Evolutionary conservation across 2,888 invertebrate species (phyloP), one percentile per base, ranked within the genome.

Genomic region (Lasioglossum figueresi): DNA sequence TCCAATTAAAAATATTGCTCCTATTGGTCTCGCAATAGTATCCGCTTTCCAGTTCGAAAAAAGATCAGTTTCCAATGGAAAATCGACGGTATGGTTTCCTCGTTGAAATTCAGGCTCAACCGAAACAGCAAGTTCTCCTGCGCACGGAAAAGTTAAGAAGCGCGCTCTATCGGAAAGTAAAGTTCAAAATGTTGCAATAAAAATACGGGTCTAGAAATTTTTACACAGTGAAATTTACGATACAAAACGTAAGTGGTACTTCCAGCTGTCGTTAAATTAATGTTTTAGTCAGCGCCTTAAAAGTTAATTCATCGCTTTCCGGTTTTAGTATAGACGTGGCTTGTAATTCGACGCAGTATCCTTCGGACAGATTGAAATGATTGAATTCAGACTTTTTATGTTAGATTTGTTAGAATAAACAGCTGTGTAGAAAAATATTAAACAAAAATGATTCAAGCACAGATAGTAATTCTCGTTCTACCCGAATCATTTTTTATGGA

Each of bases 91-190:
- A 63, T 19, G 63, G 19, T 31, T 45, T 31, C 12, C 27, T 37
- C 63, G n/a, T 37, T 27, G 40, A 63, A 34, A 75, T 82, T 45
- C 19, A 48, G 45, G 19, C 31, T 71, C 10, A 16, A 37, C 40
- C 27, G 31, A 40, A 82, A n/a, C 48, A 31, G 59, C 43, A 56
- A n/a, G 16, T 48, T 77, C 23, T 1, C 37, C 78, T 71, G 40
- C 6, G 71, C 63, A n/a, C 34, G 6, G 19, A 8, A 40, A 75
- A 52, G 63, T 66, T 40, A 16, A 73, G 43, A 27, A 37, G 19
- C 19, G 34, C 27, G 16, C 27, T 56, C 34, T 31, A 34, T 40
- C 40, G 37, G 2, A 34, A 27, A 10, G 27, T 19, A 6, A 16
- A 56, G 37, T 59, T 37, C 14, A 37, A 82, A 68, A 10, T 63